Base-by-base conservation (phyloP, 2,113 vertebrate genomes). In the Sterna hirundo region DNA sequence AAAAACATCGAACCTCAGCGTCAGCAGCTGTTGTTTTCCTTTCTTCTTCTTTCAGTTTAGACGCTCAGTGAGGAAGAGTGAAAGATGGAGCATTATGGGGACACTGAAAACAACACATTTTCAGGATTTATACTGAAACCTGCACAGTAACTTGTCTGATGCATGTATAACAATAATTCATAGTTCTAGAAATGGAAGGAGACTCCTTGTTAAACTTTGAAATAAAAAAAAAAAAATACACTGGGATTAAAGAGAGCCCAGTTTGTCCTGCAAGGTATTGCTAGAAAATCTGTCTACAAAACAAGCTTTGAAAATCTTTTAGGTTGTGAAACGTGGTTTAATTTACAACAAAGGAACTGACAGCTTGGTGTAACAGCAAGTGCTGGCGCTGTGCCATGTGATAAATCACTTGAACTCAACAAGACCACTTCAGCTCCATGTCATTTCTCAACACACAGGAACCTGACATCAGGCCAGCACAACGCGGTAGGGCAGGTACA, bases 261-360 rank as follows among this genome's bases (percentile, higher is more conserved):
- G 32, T 81, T 51, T 90, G 21, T 61, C 64, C 87, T 89, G 25
- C 8, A 88, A 95, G 52, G 74, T 55, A 85, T 58, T 79, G 54
- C 83, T 93, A 51, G 29, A 84, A 94, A 93, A 75, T 52, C 81
- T 66, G 32, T 66, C 84, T 88, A 88, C 81, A 90, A 96, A 90
- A 97, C 76, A 93, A 94, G 95, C 64, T 84, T 78, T 57, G 38
- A 81, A 87, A 88, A 82, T 83, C 49, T 87, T 91, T 84, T 29
- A 81, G 40, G 72, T 65, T 95, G 65, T 76, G 88, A 94, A 96
- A 91, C 2, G 1, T 79, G 74, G 78, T 91, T 76, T 83, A 95
- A 90, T 96, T 97, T 94, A 93, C 91, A 93, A 42, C 68, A 83
- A 81, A 90, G 82, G 90, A 96, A 86, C 32, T 87, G 94, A 89